phyloP scores from a whole-genome alignment of 1,140 invertebrate genomes.

The Drosophila rhopaloa region DNA sequence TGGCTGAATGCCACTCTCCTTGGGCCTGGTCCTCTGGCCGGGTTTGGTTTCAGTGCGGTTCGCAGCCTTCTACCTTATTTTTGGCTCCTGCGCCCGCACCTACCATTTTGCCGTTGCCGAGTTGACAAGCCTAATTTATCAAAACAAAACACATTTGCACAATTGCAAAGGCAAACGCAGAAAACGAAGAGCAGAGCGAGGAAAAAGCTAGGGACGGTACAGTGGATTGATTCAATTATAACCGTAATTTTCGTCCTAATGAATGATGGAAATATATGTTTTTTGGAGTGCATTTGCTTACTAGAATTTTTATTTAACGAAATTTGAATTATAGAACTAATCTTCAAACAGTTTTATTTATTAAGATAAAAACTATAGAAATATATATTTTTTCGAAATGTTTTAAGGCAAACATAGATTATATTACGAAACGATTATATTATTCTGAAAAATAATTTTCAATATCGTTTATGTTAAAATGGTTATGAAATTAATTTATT shows the following conservation, averaged over 20 bases:
- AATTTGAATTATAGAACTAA: too few species aligned
- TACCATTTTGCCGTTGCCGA: slow-evolving; percentile 56
- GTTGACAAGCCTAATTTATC: slow-evolving; percentile 84
- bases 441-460: too few species aligned
- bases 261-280: neutral
- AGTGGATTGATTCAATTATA: slow-evolving; percentile 29
- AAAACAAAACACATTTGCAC: slow-evolving; percentile 83
- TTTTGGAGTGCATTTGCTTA: too few species aligned
- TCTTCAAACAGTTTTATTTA: too few species aligned
- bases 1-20: slow-evolving; percentile 35
- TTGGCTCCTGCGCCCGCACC: slow-evolving; percentile 3
- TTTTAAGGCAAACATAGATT: too few species aligned
- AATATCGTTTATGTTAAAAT: too few species aligned
- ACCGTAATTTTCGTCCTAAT: slow-evolving; percentile 2
- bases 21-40: slow-evolving; percentile 13
- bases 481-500: too few species aligned
- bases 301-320: too few species aligned
- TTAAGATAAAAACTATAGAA: too few species aligned
- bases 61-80: slow-evolving; percentile 35
- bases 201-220: slow-evolving; percentile 44
- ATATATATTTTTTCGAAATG: too few species aligned
- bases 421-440: too few species aligned
- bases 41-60: slow-evolving; percentile 49
- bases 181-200: slow-evolving; percentile 65
- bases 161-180: slow-evolving; percentile 81